Evolutionary conservation across 1,140 invertebrate species (phyloP).

Genomic region (Sipha flava): DNA sequence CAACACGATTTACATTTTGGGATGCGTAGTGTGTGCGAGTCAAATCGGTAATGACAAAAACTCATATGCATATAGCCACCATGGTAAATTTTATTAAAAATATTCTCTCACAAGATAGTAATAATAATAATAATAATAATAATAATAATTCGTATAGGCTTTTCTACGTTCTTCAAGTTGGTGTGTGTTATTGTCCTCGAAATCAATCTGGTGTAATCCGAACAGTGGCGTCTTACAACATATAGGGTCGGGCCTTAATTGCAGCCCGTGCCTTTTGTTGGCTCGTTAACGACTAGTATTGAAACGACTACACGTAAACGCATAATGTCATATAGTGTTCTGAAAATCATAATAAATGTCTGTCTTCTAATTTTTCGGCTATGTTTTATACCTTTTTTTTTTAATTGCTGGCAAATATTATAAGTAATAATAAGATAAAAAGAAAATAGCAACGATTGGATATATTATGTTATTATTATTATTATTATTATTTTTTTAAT

Average conservation of each 20-base stretch:
- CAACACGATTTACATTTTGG: conserved; percentile 30
- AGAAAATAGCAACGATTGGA: conserved; percentile 1
- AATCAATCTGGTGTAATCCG: conserved; percentile 28
- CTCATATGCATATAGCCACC: conserved; percentile 24
- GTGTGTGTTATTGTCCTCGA: conserved; percentile 16
- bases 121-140: not conserved
- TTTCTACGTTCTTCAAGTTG: not conserved
- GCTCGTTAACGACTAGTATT: conserved; percentile 13
- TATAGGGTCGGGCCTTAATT: not conserved
- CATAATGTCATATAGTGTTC: not conserved
- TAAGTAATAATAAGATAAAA: not conserved
- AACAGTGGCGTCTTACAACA: not conserved
- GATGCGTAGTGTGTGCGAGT: conserved; percentile 25
- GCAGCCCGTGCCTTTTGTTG: conserved; percentile 19
- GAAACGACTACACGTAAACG: not conserved
- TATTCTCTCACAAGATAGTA: conserved; percentile 21
- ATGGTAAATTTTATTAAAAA: conserved; percentile 29
- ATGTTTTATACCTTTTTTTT: not conserved
- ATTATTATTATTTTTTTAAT: conserved; percentile 7
- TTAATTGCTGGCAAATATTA: not conserved
- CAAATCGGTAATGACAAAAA: conserved; percentile 31
- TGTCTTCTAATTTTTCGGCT: not conserved
- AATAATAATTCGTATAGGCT: conserved; percentile 7
- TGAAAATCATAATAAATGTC: not conserved
- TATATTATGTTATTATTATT: not conserved